Conservation (phyloP, 2,888 invertebrate species). For the Hemistola chrysoprasaria region DNA sequence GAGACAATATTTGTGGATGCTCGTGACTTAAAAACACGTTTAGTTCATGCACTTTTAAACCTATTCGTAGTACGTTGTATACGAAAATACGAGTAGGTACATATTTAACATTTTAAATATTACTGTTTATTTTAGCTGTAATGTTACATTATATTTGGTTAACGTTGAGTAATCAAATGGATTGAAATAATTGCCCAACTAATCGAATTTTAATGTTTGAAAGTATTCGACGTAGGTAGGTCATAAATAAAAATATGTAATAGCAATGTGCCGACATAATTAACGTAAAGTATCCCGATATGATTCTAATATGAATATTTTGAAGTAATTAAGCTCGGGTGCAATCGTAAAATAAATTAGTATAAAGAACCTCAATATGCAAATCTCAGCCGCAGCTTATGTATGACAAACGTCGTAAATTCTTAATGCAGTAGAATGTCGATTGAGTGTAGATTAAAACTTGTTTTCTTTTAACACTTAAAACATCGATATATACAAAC, state of each 20-base stretch:
- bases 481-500: slow-evolving; percentile 18
- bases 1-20: slow-evolving; percentile 11
- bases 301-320: slow-evolving; percentile 23
- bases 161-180: slow-evolving; percentile 25
- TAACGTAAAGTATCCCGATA: slow-evolving; percentile 22
- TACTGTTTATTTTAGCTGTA: too few species aligned
- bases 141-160: slow-evolving; percentile 13
- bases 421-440: slow-evolving; percentile 38
- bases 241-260: slow-evolving; percentile 24
- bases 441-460: slow-evolving; percentile 30
- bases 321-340: slow-evolving; percentile 28
- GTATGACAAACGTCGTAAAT: slow-evolving; percentile 40
- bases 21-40: slow-evolving; percentile 2
- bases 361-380: slow-evolving; percentile 33
- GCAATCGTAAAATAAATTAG: slow-evolving; percentile 35
- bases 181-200: slow-evolving; percentile 28
- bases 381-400: slow-evolving; percentile 35
- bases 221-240: slow-evolving; percentile 13
- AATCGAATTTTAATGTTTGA: slow-evolving; percentile 30
- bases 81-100: too few species aligned
- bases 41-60: too few species aligned
- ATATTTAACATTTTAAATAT: too few species aligned
- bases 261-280: slow-evolving; percentile 7
- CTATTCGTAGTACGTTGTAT: too few species aligned
- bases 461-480: slow-evolving; percentile 24